These are phyloP conservation scores for Drosophila subsilvestris DNA, from an alignment of 2,888 invertebrate genomes.

Conservation along the genomic window DNA sequence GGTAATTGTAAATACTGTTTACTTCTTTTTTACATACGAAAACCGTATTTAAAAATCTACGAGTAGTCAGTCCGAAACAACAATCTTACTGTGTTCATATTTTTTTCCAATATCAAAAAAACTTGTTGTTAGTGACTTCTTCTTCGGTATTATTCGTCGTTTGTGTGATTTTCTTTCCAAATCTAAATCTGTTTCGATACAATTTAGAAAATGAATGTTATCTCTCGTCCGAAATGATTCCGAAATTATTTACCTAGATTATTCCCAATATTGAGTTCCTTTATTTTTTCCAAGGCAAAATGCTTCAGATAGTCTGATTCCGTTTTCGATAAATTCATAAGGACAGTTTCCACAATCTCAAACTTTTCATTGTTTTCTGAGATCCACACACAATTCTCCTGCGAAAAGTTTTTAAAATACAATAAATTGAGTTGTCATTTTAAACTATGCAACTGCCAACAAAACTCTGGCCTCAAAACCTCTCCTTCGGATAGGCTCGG, in stretches of 20 bases:
- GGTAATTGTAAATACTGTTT: not conserved
- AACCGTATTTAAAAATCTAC: not conserved
- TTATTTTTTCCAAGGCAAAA: conserved; percentile 93
- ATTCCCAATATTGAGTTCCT: conserved; percentile 93
- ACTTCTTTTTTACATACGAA: not conserved
- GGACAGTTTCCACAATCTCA: conserved; percentile 86
- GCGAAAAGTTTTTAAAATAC: conserved; percentile 1
- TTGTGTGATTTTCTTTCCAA: conserved; percentile 86
- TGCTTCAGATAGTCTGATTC: conserved; percentile 92
- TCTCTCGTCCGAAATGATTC: not conserved
- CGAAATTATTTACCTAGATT: conserved; percentile 86
- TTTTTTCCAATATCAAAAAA: conserved; percentile 92
- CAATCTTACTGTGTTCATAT: conserved; percentile 85
- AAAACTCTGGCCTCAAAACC: not conserved
- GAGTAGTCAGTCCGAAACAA: not conserved
- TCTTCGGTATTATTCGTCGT: conserved; percentile 91
- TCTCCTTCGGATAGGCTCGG: not conserved
- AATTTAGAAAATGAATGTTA: not conserved
- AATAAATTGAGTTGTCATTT: not conserved
- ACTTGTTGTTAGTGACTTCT: conserved; percentile 94
- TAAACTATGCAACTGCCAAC: not conserved
- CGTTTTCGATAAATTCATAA: conserved; percentile 88
- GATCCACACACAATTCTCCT: conserved; percentile 93
- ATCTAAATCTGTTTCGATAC: conserved; percentile 51
- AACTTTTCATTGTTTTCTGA: conserved; percentile 87